phyloP scores from a whole-genome alignment of 1,140 invertebrate genomes.

The Leptinotarsa undecemlineata region DNA sequence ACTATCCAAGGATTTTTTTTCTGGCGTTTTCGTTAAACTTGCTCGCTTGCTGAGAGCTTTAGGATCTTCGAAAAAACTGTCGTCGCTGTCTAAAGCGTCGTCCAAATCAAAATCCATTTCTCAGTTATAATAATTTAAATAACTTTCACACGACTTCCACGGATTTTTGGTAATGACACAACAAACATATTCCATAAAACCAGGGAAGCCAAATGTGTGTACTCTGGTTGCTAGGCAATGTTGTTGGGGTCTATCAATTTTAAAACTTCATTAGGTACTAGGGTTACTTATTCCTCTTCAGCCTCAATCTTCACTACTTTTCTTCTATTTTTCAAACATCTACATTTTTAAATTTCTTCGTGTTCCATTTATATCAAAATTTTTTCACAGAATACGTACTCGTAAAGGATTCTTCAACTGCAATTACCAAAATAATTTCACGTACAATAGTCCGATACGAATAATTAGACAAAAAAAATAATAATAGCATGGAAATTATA shows the following conservation, averaged over 20 bases:
- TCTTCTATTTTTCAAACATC: too few relatives aligned
- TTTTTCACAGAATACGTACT: too few relatives aligned
- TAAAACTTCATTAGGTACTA: too few relatives aligned
- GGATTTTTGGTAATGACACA: neutral
- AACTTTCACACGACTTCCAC: neutral
- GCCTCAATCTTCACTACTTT: too few relatives aligned
- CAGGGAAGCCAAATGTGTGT: neutral
- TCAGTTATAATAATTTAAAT: neutral
- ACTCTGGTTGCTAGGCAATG: conserved; percentile 1
- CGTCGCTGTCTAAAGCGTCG: conserved; percentile 55
- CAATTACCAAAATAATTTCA: too few relatives aligned
- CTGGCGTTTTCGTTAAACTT: conserved; percentile 38
- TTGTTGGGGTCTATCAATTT: neutral
- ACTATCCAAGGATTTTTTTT: conserved; percentile 48
- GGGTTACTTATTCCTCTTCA: too few relatives aligned
- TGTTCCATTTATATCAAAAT: too few relatives aligned
- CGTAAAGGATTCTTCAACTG: too few relatives aligned
- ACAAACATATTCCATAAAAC: neutral
- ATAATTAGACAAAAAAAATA: too few relatives aligned
- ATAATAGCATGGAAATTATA: too few relatives aligned
- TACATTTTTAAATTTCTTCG: too few relatives aligned
- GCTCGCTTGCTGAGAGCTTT: conserved; percentile 45
- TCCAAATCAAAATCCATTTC: conserved; percentile 42
- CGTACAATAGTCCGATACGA: too few relatives aligned
- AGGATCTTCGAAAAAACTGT: conserved; percentile 59